Evolutionary conservation across 2,113 vertebrate species (phyloP).

Genomic region (Saguinus midas): DNA sequence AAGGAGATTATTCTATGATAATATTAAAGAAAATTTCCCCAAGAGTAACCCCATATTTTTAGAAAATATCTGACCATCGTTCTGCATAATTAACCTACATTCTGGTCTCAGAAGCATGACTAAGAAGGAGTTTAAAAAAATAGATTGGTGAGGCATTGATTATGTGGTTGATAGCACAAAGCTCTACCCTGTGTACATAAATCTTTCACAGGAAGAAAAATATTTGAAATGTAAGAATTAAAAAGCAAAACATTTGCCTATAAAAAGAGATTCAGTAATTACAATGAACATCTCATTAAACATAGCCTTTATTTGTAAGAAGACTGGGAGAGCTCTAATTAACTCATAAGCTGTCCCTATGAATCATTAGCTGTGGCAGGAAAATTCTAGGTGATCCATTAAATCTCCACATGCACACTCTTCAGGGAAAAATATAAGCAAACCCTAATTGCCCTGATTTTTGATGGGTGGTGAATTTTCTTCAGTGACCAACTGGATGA

Average conservation of each 20-base stretch:
- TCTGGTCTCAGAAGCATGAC: not conserved
- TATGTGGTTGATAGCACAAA: not conserved
- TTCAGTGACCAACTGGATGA: not conserved
- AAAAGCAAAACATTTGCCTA: slow-evolving; percentile 12
- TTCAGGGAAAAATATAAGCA: slow-evolving; percentile 32
- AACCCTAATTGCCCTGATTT: not conserved
- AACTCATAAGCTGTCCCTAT: slow-evolving; percentile 54
- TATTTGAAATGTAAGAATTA: slow-evolving; percentile 57
- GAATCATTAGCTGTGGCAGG: slow-evolving; percentile 66
- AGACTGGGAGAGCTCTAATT: slow-evolving; percentile 56
- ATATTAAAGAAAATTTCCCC: not conserved
- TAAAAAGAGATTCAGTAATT: slow-evolving; percentile 51
- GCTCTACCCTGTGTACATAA: not conserved
- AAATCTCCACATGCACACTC: slow-evolving; percentile 42
- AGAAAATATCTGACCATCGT: not conserved
- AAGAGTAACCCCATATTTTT: not conserved
- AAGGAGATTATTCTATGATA: not conserved
- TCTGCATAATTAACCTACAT: not conserved
- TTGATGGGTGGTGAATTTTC: not conserved
- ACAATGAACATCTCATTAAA: slow-evolving; percentile 62
- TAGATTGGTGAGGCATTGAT: not conserved
- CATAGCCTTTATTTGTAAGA: slow-evolving; percentile 44
- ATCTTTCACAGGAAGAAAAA: slow-evolving; percentile 28
- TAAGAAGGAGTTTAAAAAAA: not conserved
- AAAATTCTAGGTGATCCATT: slow-evolving; percentile 69